Conservation (phyloP, 1,140 invertebrate species). For the Philotrypesis tridentata region DNA sequence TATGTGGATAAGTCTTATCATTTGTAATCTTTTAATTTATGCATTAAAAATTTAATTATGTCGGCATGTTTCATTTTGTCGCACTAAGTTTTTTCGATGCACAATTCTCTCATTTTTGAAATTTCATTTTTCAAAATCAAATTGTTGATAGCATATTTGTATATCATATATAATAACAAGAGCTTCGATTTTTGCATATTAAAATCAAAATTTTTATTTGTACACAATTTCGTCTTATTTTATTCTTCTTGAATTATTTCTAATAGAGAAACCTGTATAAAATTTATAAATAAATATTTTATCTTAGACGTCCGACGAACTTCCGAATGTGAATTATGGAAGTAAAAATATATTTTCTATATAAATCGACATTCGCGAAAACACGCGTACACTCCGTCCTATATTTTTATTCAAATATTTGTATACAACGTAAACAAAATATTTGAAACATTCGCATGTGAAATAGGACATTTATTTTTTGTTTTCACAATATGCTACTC, state of each 20-base stretch:
- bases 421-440: constrained; percentile 28
- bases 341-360: constrained; percentile 12
- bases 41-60: constrained; percentile 59
- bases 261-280: not conserved
- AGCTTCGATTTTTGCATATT: not conserved
- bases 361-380: constrained; percentile 14
- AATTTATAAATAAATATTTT: not conserved
- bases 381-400: constrained; percentile 37
- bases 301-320: not conserved
- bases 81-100: constrained; percentile 30
- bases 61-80: constrained; percentile 50
- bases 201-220: not conserved
- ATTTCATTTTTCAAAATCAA: not conserved
- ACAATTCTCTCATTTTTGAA: constrained; percentile 5
- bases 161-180: not conserved
- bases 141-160: not conserved
- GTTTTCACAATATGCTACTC: constrained; percentile 20
- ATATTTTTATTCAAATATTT: constrained; percentile 46
- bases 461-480: constrained; percentile 18
- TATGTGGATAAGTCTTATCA: constrained; percentile 48
- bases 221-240: not conserved
- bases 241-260: not conserved
- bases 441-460: constrained; percentile 1
- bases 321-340: not conserved
- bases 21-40: constrained; percentile 66